These are phyloP conservation scores for Phoxinus dragarum DNA, from an alignment of 2,797 vertebrate species.

Conservation along the genomic window DNA sequence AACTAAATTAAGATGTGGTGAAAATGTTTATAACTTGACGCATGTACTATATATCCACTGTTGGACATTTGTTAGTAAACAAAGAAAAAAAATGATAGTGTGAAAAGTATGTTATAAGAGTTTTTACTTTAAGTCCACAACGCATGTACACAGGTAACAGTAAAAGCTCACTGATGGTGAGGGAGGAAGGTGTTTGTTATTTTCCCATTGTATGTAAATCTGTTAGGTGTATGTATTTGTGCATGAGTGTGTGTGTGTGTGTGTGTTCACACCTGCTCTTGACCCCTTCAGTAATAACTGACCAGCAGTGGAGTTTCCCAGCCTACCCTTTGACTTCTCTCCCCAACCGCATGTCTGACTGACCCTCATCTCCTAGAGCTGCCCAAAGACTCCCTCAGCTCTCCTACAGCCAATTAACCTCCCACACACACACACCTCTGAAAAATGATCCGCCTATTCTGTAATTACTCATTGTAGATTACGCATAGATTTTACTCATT, in stretches of 20 bases:
- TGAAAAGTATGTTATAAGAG: neutral
- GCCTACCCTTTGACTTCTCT: slow-evolving; percentile 62
- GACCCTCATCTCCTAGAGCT: slow-evolving; percentile 50
- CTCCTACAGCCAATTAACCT: slow-evolving; percentile 68
- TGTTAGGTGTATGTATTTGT: slow-evolving; percentile 9
- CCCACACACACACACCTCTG: slow-evolving; percentile 52
- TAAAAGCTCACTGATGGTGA: neutral
- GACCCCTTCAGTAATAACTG: slow-evolving; percentile 64
- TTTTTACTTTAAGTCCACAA: neutral
- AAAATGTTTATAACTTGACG: neutral
- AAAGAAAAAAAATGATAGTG: neutral
- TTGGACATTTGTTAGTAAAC: too few species aligned
- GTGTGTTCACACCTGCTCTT: slow-evolving; percentile 34
- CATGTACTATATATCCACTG: neutral
- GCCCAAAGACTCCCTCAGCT: slow-evolving; percentile 45
- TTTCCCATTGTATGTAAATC: slow-evolving; percentile 20
- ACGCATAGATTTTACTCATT: slow-evolving; percentile 55
- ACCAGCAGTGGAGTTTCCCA: slow-evolving; percentile 55
- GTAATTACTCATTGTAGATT: slow-evolving; percentile 60
- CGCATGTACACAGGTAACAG: neutral
- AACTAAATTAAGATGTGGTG: neutral
- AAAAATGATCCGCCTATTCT: slow-evolving; percentile 56
- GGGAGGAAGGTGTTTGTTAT: neutral
- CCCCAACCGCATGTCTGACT: slow-evolving; percentile 51
- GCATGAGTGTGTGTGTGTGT: slow-evolving; percentile 35